Evolutionary conservation across 2,113 vertebrate species (phyloP).

Genomic region (Pseudopipra pipra): DNA sequence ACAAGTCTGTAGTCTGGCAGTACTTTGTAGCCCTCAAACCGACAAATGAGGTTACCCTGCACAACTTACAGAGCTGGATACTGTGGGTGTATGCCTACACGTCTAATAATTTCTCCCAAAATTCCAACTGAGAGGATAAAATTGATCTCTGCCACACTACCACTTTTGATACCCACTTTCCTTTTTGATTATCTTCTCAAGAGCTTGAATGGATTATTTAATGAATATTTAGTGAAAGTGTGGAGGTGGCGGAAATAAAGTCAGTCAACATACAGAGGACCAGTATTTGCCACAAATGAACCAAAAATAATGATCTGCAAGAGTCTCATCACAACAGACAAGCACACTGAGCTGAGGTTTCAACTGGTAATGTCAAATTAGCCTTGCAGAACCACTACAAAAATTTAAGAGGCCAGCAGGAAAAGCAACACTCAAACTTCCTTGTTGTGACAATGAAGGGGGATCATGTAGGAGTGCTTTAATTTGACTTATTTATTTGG

Average conservation of each 20-base stretch:
- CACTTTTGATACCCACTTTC: background rate
- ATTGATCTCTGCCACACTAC: background rate
- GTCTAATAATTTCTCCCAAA: background rate
- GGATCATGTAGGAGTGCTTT: background rate
- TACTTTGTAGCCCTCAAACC: background rate
- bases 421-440: background rate
- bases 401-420: background rate
- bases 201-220: background rate
- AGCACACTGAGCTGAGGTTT: background rate
- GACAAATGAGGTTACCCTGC: background rate
- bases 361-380: background rate
- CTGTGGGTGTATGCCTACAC: background rate
- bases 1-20: background rate
- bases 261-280: background rate
- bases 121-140: background rate
- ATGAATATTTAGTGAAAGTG: background rate
- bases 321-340: background rate
- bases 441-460: background rate
- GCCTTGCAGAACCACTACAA: background rate
- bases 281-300: background rate
- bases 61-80: background rate
- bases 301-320: background rate
- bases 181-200: background rate
- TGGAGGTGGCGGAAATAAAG: background rate
- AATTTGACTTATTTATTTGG: constrained; percentile 14